phyloP scores from a whole-genome alignment of 1,140 invertebrate species.

The Papilio glaucus region DNA sequence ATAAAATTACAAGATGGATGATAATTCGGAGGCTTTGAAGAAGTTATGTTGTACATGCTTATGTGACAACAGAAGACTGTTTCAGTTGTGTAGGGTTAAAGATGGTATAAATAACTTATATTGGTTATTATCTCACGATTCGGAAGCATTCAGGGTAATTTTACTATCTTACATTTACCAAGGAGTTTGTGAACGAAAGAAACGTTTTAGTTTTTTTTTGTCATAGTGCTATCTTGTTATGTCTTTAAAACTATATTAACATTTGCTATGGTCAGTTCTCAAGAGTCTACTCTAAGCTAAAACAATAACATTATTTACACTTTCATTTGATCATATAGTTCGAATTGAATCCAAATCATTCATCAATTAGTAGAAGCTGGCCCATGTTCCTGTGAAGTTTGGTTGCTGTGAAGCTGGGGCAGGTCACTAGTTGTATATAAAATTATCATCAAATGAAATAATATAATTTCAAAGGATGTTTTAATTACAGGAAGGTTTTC shows the following conservation, averaged over 20 bases:
- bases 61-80: slow-evolving; percentile 58
- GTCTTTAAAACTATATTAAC: too few relatives aligned
- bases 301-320: too few relatives aligned
- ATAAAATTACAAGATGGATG: slow-evolving; percentile 52
- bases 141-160: slow-evolving; percentile 65
- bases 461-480: neutral
- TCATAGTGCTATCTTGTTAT: neutral
- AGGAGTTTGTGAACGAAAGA: too few relatives aligned
- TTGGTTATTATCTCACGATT: slow-evolving; percentile 57
- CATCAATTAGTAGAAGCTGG: too few relatives aligned
- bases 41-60: slow-evolving; percentile 70
- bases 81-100: slow-evolving; percentile 54
- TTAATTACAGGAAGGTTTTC: slow-evolving; percentile 59
- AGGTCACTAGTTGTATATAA: too few relatives aligned
- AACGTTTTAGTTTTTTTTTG: neutral
- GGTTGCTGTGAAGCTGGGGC: too few relatives aligned
- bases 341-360: too few relatives aligned
- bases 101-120: slow-evolving; percentile 68
- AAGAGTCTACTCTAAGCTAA: too few relatives aligned
- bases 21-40: slow-evolving; percentile 48
- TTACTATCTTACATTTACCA: neutral
- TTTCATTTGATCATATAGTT: too few relatives aligned
- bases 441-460: too few relatives aligned
- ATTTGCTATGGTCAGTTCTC: too few relatives aligned
- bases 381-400: too few relatives aligned